Evolutionary conservation across 2,888 invertebrate genomes (phyloP).

Genomic region (Bellardia pandia): DNA sequence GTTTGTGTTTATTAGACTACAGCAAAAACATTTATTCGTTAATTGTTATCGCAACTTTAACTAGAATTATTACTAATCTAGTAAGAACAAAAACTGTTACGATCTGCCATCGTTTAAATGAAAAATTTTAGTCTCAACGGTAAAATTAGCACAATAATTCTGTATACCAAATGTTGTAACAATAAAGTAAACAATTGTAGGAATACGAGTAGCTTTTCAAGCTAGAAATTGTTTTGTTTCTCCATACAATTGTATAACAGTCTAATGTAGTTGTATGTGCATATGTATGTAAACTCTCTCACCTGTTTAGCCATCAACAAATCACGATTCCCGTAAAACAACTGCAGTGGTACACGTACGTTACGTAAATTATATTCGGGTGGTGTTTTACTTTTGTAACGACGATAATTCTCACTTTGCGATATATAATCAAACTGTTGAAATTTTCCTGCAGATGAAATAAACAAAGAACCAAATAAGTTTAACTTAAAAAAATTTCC

Average conservation of each 20-base stretch:
- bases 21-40: too few relatives aligned
- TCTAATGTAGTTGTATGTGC: not conserved
- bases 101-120: too few relatives aligned
- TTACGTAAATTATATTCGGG: slow-evolving; percentile 80
- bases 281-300: slow-evolving; percentile 56
- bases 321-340: slow-evolving; percentile 81
- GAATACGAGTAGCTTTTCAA: too few relatives aligned
- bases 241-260: not conserved
- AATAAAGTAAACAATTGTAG: too few relatives aligned
- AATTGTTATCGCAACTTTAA: too few relatives aligned
- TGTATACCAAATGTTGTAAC: too few relatives aligned
- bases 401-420: slow-evolving; percentile 77
- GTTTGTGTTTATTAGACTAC: too few relatives aligned
- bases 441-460: slow-evolving; percentile 78
- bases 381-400: slow-evolving; percentile 79
- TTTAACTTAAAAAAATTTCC: not conserved
- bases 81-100: too few relatives aligned
- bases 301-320: slow-evolving; percentile 77
- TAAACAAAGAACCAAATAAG: slow-evolving; percentile 24
- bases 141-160: too few relatives aligned
- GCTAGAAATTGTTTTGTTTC: too few relatives aligned
- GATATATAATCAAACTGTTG: slow-evolving; percentile 81
- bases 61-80: too few relatives aligned
- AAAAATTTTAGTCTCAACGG: too few relatives aligned
- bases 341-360: slow-evolving; percentile 79